Conservation (phyloP, 1,140 invertebrate genomes). For the Drosophila carrolli region DNA sequence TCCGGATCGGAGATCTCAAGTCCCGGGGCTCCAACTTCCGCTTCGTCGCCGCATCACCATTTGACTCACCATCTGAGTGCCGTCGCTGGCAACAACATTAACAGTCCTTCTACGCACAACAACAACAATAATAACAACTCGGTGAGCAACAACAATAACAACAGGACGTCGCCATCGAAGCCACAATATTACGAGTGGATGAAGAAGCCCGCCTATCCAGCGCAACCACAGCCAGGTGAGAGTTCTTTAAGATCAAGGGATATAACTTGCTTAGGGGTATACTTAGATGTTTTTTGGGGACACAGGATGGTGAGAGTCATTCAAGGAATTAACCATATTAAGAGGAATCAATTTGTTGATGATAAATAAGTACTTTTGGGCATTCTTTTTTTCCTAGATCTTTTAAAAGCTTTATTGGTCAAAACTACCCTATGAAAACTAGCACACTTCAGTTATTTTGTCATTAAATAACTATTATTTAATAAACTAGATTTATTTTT, state of each 20-base stretch:
- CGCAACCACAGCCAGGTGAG: constrained; percentile 92
- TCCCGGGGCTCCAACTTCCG: constrained; percentile 86
- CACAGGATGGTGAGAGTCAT: too few species aligned
- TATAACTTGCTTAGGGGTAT: not conserved
- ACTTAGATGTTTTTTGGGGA: not conserved
- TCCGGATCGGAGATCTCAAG: constrained; percentile 89
- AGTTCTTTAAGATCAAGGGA: constrained; percentile 56
- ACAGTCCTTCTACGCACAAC: constrained; percentile 75
- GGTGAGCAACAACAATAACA: constrained; percentile 67
- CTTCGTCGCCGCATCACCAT: constrained; percentile 79
- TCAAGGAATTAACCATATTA: too few species aligned
- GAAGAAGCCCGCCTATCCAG: constrained; percentile 93
- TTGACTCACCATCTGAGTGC: constrained; percentile 70
- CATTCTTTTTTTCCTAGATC: too few species aligned
- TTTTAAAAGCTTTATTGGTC: too few species aligned
- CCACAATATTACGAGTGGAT: constrained; percentile 96
- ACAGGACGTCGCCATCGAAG: constrained; percentile 87
- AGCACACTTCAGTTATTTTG: too few species aligned
- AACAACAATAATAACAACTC: constrained; percentile 74
- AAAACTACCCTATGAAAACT: too few species aligned
- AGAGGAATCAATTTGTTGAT: too few species aligned
- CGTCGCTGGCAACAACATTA: constrained; percentile 62
- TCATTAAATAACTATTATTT: too few species aligned
- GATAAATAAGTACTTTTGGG: too few species aligned
- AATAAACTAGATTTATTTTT: too few species aligned